Base-by-base conservation (phyloP, 2,797 vertebrate genomes). In the Cynopterus sphinx region DNA sequence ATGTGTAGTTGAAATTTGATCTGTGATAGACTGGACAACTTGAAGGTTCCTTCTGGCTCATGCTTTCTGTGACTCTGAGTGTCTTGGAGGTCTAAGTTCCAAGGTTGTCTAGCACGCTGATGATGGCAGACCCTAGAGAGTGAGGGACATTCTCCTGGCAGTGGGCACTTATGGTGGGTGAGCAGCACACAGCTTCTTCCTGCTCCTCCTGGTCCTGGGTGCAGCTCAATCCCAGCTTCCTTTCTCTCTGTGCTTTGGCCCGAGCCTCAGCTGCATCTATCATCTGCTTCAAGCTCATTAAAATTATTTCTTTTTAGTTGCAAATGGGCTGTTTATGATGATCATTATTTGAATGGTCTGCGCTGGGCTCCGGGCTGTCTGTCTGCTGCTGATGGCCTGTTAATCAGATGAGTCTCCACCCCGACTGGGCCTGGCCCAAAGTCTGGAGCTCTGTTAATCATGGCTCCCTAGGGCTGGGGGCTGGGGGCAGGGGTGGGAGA, bases 221-320 rank as follows among this genome's bases (percentile, higher is more conserved):
- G 28, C 33, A 2, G 61, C 79, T 49, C 33, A n/a, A 19, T 55
- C 70, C 75, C 73, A 4, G 95, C 87, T 77, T 91, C 81, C 68
- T 87, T 90, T 67, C 92, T 93, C 90, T 90, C 33, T 46, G 61
- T 49, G 57, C 79, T 55, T 74, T 94, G 95, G 96, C 94, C 87
- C 0, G 1, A 96, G 87, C 95, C 95, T 96, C 97, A 97, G 97
- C 97, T 97, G 97, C 96, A 94, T 97, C 96, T 84, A 92, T 97
- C 97, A 97, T 97, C 96, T 97, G 96, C 94, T 97, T 91, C 74
- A 90, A 93, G 96, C 97, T 97, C 97, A 97, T 98, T 98, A 98
- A 97, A 98, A 97, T 98, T 97, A 98, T 97, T 97, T 97, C 97
- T 96, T 98, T 97, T 97, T 97, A 96, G 97, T 97, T 96, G 96